These are phyloP conservation scores for Tricholauxania praeusta DNA, from an alignment of 2,888 invertebrate species.

Conservation along the genomic window DNA sequence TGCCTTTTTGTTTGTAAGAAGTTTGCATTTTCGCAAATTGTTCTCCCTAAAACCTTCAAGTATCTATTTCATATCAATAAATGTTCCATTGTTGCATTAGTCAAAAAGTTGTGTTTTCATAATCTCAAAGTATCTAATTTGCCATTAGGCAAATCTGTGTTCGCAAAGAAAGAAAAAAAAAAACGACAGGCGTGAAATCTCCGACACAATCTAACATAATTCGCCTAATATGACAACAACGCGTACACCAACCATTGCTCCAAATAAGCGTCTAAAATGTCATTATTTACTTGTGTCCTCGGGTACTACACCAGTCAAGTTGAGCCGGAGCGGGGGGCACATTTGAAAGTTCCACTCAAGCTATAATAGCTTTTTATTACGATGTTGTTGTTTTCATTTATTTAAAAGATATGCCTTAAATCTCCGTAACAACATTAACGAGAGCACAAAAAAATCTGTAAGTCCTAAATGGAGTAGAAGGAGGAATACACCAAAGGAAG, in stretches of 20 bases:
- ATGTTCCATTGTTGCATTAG: too few relatives aligned
- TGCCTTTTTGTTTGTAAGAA: too few relatives aligned
- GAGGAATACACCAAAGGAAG: conserved; percentile 19
- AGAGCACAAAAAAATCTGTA: conserved; percentile 59
- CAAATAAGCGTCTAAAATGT: conserved; percentile 39
- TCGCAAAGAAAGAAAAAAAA: too few relatives aligned
- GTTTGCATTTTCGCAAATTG: too few relatives aligned
- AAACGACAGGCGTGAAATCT: conserved; percentile 39
- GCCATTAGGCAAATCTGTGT: neutral
- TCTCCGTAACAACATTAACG: conserved; percentile 65
- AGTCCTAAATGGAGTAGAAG: conserved; percentile 9
- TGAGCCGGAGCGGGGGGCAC: neutral
- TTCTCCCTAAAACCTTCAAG: too few relatives aligned
- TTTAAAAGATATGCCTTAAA: conserved; percentile 52
- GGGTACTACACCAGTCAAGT: neutral
- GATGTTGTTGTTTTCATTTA: conserved; percentile 45
- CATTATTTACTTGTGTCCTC: conserved; percentile 42
- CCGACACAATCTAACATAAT: conserved; percentile 49
- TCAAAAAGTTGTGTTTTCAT: too few relatives aligned
- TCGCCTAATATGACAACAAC: conserved; percentile 55
- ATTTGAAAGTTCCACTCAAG: conserved; percentile 51
- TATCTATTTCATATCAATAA: too few relatives aligned
- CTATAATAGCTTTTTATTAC: conserved; percentile 66
- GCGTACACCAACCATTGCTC: conserved; percentile 47
- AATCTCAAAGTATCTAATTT: conserved; percentile 1